Evolutionary conservation across 1,140 invertebrate genomes (phyloP).

Genomic region (Armadillidium nasatum): DNA sequence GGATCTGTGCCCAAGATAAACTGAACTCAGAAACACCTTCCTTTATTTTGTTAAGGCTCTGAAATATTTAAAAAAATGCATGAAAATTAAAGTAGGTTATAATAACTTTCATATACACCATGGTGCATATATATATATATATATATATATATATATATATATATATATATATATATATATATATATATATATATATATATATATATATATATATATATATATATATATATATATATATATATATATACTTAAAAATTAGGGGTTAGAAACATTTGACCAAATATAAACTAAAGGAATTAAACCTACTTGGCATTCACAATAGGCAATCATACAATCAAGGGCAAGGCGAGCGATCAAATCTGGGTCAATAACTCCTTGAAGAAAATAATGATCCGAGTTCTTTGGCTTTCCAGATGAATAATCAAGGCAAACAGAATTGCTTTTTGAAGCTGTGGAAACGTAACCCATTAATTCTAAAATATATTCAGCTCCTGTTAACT

Average conservation of each 20-base stretch:
- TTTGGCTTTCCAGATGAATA: background rate
- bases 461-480: conserved; percentile 80
- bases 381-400: conserved; percentile 50
- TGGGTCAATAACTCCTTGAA: conserved; percentile 71
- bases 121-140: too few species aligned
- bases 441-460: conserved; percentile 41
- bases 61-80: background rate
- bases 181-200: too few species aligned
- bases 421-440: background rate
- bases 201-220: too few species aligned
- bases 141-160: too few species aligned
- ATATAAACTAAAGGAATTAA: too few species aligned
- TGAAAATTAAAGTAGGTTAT: too few species aligned
- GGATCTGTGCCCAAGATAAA: conserved; percentile 62
- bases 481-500: conserved; percentile 66
- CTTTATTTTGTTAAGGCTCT: conserved; percentile 52
- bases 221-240: too few species aligned
- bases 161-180: too few species aligned
- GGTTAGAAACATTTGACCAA: background rate
- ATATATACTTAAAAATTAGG: too few species aligned
- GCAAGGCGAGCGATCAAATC: conserved; percentile 72
- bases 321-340: conserved; percentile 77
- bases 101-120: too few species aligned
- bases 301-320: conserved; percentile 78
- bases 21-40: conserved; percentile 56